Evolutionary conservation across 1,140 invertebrate genomes (phyloP), one percentile per base, ranked within the genome.

Genomic region (Platyura marginata): DNA sequence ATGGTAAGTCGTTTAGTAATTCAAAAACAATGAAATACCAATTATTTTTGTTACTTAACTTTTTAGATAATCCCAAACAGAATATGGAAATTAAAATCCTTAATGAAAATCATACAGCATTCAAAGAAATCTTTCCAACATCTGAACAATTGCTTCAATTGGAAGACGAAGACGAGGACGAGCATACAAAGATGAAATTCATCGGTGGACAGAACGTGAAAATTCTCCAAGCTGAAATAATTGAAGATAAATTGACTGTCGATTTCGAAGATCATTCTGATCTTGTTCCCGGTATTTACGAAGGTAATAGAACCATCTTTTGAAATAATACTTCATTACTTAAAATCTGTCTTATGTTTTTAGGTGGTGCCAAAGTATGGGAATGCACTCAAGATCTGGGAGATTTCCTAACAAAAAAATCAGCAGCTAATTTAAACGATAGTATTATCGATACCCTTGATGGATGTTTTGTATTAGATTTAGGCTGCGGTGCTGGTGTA

Each of bases 291-390:
- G 74, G 73, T 5, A 69, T 75, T 52, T 84, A 84, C 63, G 80
- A 84, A 73, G 80, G 77, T 76, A 56, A 39, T 22, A 20, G 22
- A 33, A 18, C 36, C 34, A 33, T 41, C 25, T 25, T 32, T 46
- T 45, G 32, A 49, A 45, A 35, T 46, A 45, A 16, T 32, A 42
- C 25, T 44, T 47, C 42, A 41, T 20, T 29, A 42, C 21, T 13
- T 16, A 46, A 43, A 47, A 19, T 37, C 39, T 20, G 41, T 45
- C 45, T 25, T 50, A 25, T 25, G 40, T 49, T 45, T 61, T 38
- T 51, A 87, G 84, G 86, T 49, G 87, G 87, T 13, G 65, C 86
- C 19, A 90, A 89, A 70, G 72, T 89, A 44, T 91, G 87, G 87
- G 86, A 91, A 63, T 86, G 85, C 50, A 87, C 81, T 15, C 70